Evolutionary conservation across 2,113 vertebrate genomes (phyloP).

Genomic region (Crypturellus undulatus): DNA sequence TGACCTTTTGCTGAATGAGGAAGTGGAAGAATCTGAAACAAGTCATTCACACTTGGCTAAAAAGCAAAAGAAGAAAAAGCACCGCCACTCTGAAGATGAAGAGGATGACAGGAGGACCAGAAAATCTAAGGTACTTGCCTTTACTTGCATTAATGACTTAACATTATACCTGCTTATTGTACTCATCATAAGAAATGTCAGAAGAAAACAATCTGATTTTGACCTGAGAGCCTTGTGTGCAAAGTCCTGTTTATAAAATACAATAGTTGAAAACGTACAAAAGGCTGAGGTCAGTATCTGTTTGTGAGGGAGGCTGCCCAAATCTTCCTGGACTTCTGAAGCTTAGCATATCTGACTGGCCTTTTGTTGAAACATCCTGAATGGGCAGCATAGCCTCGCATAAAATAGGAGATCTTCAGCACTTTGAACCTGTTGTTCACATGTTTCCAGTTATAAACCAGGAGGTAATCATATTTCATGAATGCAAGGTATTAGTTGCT

Average conservation of each 20-base stretch:
- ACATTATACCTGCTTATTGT: neutral
- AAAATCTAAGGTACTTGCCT: constrained; percentile 84
- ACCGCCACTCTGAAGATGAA: constrained; percentile 86
- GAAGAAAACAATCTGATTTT: neutral
- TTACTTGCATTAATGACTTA: neutral
- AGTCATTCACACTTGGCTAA: constrained; percentile 79
- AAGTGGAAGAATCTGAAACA: constrained; percentile 77
- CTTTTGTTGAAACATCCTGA: neutral
- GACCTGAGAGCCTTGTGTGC: neutral
- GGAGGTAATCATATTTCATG: neutral
- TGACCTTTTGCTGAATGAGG: constrained; percentile 88
- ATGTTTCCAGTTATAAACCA: neutral
- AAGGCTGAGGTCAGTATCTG: neutral
- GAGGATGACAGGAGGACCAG: constrained; percentile 85
- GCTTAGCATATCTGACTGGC: neutral
- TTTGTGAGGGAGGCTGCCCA: neutral
- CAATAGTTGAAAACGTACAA: neutral
- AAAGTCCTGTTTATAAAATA: neutral
- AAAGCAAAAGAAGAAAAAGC: constrained; percentile 90
- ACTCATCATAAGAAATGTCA: neutral
- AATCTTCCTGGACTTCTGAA: neutral
- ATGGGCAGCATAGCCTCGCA: neutral
- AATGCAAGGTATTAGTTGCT: neutral
- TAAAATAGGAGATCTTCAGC: neutral
- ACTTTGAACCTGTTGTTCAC: neutral